phyloP scores from a whole-genome alignment of 2,113 vertebrate species.

The Erythrocercus mccallii region DNA sequence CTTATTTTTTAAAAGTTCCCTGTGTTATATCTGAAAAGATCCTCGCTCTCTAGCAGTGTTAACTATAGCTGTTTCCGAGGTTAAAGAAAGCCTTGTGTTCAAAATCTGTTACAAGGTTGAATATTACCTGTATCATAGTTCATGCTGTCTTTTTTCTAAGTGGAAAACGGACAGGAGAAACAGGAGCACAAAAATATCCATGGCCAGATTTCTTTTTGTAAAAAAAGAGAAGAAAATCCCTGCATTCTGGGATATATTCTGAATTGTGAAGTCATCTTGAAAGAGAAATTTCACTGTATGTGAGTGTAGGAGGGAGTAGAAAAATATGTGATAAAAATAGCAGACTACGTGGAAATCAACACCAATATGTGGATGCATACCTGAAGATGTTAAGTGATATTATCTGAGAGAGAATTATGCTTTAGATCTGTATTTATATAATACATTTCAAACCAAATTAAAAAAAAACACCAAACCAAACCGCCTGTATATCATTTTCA shows the following conservation, averaged over 20 bases:
- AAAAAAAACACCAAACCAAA: background rate
- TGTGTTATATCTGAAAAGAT: background rate
- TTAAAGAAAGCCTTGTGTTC: background rate
- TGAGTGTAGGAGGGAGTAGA: background rate
- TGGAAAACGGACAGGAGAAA: background rate
- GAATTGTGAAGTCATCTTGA: slow-evolving; percentile 27
- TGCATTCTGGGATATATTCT: slow-evolving; percentile 1
- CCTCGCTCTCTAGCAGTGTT: background rate
- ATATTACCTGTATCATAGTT: background rate
- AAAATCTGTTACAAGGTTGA: background rate
- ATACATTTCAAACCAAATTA: background rate
- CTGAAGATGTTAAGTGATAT: background rate
- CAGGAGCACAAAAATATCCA: background rate
- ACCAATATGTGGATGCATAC: background rate
- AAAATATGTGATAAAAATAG: slow-evolving; percentile 43
- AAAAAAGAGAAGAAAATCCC: background rate
- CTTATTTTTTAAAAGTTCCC: background rate
- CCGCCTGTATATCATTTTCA: background rate
- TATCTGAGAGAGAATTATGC: background rate
- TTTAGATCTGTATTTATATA: background rate
- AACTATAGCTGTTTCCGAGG: background rate
- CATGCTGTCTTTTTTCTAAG: background rate
- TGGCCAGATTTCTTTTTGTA: background rate
- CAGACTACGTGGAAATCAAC: background rate
- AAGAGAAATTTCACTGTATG: slow-evolving; percentile 18